Base-by-base conservation (phyloP, 2,113 vertebrate species). In the Xenus cinereus region DNA sequence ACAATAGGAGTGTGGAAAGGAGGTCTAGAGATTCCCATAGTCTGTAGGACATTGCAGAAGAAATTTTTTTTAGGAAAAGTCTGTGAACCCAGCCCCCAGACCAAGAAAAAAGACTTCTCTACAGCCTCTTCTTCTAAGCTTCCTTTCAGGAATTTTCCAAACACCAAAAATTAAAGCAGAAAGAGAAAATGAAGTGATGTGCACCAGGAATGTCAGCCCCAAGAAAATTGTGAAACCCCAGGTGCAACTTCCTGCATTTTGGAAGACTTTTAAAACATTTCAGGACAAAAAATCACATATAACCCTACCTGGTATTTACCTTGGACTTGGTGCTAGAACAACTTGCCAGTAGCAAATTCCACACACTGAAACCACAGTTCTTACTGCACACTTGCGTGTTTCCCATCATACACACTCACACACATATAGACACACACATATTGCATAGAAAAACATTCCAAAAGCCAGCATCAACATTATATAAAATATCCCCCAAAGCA, bases 331-430 rank as follows among this genome's bases (percentile, higher is more conserved):
- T 63, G 45, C 88, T 96, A 93, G 91, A 97, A 96, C 92, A 96
- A 97, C 95, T 97, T 96, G 97, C 97, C 96, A 97, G 96, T 97
- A 97, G 96, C 97, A 97, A 96, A 97, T 97, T 97, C 97, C 91
- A 97, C 88, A 96, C 91, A 86, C 86, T 96, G 90, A 93, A 95
- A 92, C 95, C 95, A 95, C 89, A 94, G 95, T 95, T 94, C 93
- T 90, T 75, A 69, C 75, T 93, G 63, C 43, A 76, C 74, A 37
- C 60, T 97, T 3, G 66, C 7, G 37, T 97, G 95, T 96, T 97
- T 96, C 97, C 90, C 91, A 94, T 97, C 97, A 91, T 64, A 73
- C 84, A 79, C 94, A 93, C 95, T 94, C 93, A 67, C 89, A 93
- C 88, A 88, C 83, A 93, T 43, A 75, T 9, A 93, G n/a, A 90